Percentiles rank a stretch among this genome's conserved stretches.
These are phyloP conservation scores for Halcyon leucocephala DNA, from an alignment of 2,797 vertebrate species.

Conservation along the genomic window DNA sequence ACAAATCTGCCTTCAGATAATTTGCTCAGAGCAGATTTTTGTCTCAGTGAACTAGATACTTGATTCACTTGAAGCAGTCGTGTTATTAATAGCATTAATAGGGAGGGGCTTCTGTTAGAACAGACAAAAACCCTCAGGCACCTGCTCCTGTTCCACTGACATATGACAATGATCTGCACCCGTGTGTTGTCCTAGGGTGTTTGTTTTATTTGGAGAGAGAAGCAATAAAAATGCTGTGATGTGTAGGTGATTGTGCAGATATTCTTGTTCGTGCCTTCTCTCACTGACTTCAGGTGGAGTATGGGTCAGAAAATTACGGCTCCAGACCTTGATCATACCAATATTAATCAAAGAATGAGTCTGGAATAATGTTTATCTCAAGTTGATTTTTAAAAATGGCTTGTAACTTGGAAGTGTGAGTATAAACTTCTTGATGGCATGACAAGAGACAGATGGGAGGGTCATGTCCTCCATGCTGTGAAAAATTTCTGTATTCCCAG, in stretches of 20 bases:
- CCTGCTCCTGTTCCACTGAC: accelerated
- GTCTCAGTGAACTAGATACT: not conserved
- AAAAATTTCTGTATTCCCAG: not conserved
- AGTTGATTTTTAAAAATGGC: not conserved
- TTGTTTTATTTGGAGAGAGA: not conserved
- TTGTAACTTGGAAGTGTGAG: not conserved
- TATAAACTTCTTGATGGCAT: not conserved
- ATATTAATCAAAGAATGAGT: not conserved
- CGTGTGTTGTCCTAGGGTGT: not conserved
- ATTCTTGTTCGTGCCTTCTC: not conserved
- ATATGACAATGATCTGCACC: not conserved
- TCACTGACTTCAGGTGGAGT: not conserved
- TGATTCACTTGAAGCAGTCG: not conserved
- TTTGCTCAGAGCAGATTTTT: constrained; percentile 55
- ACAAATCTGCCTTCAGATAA: constrained; percentile 55
- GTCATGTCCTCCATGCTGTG: accelerated
- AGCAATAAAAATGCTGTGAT: not conserved
- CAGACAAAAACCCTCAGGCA: not conserved
- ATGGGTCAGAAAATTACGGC: not conserved
- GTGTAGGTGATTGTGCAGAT: accelerated
- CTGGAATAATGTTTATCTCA: not conserved
- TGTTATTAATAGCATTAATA: not conserved
- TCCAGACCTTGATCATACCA: not conserved
- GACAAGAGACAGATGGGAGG: not conserved
- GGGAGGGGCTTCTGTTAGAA: not conserved